These are phyloP conservation scores for Megamerina dolium DNA, from an alignment of 2,888 invertebrate genomes.

Conservation along the genomic window DNA sequence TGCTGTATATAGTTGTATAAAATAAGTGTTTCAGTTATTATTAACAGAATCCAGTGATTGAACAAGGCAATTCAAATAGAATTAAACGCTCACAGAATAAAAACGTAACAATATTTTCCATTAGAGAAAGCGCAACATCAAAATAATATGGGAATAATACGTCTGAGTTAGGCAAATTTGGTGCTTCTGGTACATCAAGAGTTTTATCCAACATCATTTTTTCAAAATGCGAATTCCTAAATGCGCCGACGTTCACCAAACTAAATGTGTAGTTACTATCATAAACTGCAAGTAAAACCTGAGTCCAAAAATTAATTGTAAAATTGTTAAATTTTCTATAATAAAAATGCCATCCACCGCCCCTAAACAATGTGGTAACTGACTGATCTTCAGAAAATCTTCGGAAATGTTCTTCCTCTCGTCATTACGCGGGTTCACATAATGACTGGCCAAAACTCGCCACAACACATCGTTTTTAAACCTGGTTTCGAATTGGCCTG, in stretches of 20 bases:
- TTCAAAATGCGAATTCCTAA: too few species aligned
- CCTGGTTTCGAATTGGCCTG: slow-evolving; percentile 6
- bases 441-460: slow-evolving; percentile 2
- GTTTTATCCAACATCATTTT: background rate
- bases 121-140: background rate
- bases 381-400: too few species aligned
- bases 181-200: background rate
- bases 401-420: slow-evolving; percentile 7
- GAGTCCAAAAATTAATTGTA: background rate
- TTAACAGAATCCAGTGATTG: too few species aligned
- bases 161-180: background rate
- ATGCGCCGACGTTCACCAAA: too few species aligned
- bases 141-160: background rate
- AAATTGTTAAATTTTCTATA: too few species aligned
- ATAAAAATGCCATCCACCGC: slow-evolving; percentile 5
- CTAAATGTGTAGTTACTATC: background rate
- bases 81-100: too few species aligned
- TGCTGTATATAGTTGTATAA: too few species aligned
- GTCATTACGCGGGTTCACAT: slow-evolving; percentile 7
- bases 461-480: slow-evolving; percentile 10
- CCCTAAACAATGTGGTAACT: slow-evolving; percentile 4
- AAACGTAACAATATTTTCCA: background rate
- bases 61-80: too few species aligned
- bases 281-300: background rate
- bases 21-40: too few species aligned